Evolutionary conservation across 2,888 invertebrate species (phyloP), one percentile per base, ranked within the genome.

Genomic region (Enchytraeus crypticus): DNA sequence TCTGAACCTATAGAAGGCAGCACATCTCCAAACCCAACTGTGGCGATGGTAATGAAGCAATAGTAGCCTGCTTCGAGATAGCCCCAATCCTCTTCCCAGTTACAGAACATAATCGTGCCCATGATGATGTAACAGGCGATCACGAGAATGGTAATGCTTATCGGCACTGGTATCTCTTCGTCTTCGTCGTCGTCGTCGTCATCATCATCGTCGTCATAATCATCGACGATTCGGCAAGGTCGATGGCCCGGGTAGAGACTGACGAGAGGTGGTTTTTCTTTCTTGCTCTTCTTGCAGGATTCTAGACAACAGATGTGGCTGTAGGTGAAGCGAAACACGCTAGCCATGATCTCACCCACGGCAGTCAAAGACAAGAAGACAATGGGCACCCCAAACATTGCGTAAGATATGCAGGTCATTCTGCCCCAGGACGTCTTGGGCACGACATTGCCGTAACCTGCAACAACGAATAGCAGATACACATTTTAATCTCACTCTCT

Each of bases 331-430:
- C 65, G 38, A 53, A 66, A 66, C 14, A 66, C 61, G 47, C 81
- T 80, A 2, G 82, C 82, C 62, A 82, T 71, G 27, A 80, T 79
- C 65, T 81, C 81, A n/a, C 82, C 82, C 58, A 82, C 80, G 69
- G 81, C 81, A 1, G 82, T 80, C 63, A 82, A 71, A 66, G 80
- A 82, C 34, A 82, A 70, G 58, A 82, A 72, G 81, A 82, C 81
- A 32, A 82, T 70, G 0, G 82, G 82, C 26, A 82, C 82, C 11
- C 82, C 82, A 26, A 79, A 67, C 14, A 77, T 71, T 5, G 79
- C 78, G 67, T 79, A 79, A 11, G 77, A 73, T 26, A 79, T 78
- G 63, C 77, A 77, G 23, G 77, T 73, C 60, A 79, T 66, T 14
- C 77, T 73, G 5, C 79, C 79, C 75, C 76, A 77, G 38, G 73